These are phyloP conservation scores for Girardia tigrina DNA, from an alignment of 2,888 invertebrate genomes.

Conservation along the genomic window DNA sequence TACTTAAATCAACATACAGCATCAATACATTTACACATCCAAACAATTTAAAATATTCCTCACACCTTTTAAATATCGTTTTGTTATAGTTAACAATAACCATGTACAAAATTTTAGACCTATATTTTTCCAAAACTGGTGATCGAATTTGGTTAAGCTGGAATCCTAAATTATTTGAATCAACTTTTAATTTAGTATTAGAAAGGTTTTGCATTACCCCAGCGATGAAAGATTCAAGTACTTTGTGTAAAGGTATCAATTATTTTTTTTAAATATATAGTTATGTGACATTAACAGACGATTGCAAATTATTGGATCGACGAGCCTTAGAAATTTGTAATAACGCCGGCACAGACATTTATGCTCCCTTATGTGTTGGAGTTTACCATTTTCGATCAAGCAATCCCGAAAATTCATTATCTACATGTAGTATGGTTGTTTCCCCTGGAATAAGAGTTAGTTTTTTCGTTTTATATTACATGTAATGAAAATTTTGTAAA, in stretches of 20 bases:
- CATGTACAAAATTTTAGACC: constrained; percentile 40
- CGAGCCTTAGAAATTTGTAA: too few species aligned
- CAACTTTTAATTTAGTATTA: constrained; percentile 43
- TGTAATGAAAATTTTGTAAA: too few species aligned
- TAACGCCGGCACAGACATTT: constrained; percentile 43
- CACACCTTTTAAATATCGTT: too few species aligned
- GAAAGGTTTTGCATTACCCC: constrained; percentile 43
- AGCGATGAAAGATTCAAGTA: not conserved
- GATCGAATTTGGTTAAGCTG: constrained; percentile 50
- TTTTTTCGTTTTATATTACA: too few species aligned
- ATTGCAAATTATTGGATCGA: not conserved
- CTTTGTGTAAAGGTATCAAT: not conserved
- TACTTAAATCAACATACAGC: too few species aligned
- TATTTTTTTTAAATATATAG: not conserved
- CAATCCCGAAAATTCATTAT: constrained; percentile 41
- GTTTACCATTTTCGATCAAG: constrained; percentile 46
- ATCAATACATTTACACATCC: too few species aligned
- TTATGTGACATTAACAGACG: not conserved
- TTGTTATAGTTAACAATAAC: not conserved
- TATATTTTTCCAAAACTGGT: constrained; percentile 45
- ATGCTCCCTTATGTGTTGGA: constrained; percentile 43
- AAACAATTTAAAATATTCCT: too few species aligned
- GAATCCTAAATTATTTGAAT: constrained; percentile 42
- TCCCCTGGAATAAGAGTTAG: constrained; percentile 47
- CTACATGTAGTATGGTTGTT: constrained; percentile 45